Conservation (phyloP, 2,113 vertebrate genomes). For the Nanorana parkeri region DNA sequence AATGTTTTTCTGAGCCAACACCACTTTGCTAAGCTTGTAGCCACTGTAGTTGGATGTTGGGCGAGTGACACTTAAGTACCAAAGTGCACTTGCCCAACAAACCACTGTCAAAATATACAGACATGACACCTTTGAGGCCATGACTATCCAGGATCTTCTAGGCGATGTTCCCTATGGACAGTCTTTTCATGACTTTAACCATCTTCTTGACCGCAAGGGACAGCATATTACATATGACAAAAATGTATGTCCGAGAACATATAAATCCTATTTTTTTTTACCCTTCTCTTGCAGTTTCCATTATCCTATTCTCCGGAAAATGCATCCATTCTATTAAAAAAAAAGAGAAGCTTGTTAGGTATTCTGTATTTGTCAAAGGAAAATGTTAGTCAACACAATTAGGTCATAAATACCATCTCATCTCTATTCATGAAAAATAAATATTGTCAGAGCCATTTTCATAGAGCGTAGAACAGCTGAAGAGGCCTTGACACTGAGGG, state of each 20-base stretch:
- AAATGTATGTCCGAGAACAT: conserved; percentile 62
- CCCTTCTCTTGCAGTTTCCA: conserved; percentile 61
- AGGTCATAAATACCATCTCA: too few species aligned
- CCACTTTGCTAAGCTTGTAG: conserved; percentile 82
- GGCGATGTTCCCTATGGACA: conserved; percentile 70
- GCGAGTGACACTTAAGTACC: conserved; percentile 93
- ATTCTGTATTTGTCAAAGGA: too few species aligned
- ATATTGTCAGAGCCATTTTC: too few species aligned
- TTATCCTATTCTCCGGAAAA: conserved; percentile 76
- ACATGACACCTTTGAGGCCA: conserved; percentile 98
- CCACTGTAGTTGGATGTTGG: conserved; percentile 88
- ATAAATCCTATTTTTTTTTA: conserved; percentile 57
- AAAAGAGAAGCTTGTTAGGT: too few species aligned
- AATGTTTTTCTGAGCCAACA: conserved; percentile 82
- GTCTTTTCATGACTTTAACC: conserved; percentile 73
- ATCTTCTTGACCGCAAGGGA: conserved; percentile 68
- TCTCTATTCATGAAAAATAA: too few species aligned
- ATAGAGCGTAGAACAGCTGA: too few species aligned
- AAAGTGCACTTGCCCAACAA: conserved; percentile 96
- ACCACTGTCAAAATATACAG: conserved; percentile 95
- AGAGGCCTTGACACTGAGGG: too few species aligned
- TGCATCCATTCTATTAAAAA: too few species aligned
- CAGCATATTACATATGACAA: conserved; percentile 78
- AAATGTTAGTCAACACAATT: too few species aligned
- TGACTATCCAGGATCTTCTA: conserved; percentile 81